A percentile compares a stretch with the other conserved stretches of the same genome.
phyloP scores from a whole-genome alignment of 2,797 vertebrate genomes.

The Diceros bicornis region DNA sequence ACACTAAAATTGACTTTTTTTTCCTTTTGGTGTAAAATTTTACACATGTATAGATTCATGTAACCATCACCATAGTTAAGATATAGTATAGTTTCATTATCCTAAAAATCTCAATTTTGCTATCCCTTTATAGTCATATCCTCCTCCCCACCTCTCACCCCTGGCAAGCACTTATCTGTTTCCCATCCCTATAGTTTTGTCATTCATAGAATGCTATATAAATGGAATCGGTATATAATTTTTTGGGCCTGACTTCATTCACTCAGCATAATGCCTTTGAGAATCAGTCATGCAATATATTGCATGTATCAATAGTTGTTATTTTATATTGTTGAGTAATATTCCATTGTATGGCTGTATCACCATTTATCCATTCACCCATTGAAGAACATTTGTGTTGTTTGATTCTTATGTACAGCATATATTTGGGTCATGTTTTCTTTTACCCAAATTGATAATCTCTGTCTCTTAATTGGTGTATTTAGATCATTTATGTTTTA shows the following conservation, averaged over 20 bases:
- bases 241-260: background rate
- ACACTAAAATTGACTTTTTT: background rate
- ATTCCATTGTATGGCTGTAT: background rate
- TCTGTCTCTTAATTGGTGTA: background rate
- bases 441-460: background rate
- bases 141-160: background rate
- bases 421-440: background rate
- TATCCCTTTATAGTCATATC: background rate
- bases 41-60: background rate
- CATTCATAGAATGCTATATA: background rate
- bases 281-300: background rate
- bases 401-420: background rate
- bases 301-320: background rate
- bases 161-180: background rate
- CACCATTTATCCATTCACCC: background rate
- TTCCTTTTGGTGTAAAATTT: background rate
- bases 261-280: background rate
- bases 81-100: background rate
- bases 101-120: background rate
- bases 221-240: background rate
- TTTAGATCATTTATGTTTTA: background rate
- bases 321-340: constrained; percentile 9
- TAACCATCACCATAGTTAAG: background rate
- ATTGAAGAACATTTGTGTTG: background rate
- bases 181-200: background rate